Conservation (phyloP, 2,888 invertebrate species). For the Cheilosia vulpina region DNA sequence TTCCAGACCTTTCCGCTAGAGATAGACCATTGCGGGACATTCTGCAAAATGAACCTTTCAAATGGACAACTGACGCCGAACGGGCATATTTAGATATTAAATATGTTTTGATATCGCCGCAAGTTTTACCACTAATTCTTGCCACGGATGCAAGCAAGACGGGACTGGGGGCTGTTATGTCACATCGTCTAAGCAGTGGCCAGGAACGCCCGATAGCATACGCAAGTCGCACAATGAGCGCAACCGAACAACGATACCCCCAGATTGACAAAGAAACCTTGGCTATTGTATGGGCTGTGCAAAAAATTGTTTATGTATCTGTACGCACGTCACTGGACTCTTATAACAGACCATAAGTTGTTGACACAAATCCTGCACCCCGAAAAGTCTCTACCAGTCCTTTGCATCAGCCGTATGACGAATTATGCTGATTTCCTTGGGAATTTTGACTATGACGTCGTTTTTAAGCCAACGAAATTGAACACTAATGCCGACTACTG, state of each 20-base stretch:
- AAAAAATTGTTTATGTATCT: constrained; percentile 54
- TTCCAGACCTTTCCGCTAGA: constrained; percentile 15
- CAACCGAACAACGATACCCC: constrained; percentile 33
- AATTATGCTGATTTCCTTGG: constrained; percentile 59
- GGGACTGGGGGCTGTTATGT: constrained; percentile 49
- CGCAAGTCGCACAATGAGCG: too few species aligned
- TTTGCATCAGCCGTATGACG: constrained; percentile 46
- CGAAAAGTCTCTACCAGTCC: constrained; percentile 7
- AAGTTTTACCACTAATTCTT: constrained; percentile 30
- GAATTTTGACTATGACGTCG: constrained; percentile 56
- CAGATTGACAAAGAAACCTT: too few species aligned
- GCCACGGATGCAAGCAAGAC: constrained; percentile 58
- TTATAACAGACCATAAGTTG: constrained; percentile 44
- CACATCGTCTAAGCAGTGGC: too few species aligned
- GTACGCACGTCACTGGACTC: constrained; percentile 19
- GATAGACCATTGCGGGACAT: constrained; percentile 15
- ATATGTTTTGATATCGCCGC: constrained; percentile 6
- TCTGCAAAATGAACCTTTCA: background rate
- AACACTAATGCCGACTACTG: constrained; percentile 35
- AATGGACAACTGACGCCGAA: constrained; percentile 11
- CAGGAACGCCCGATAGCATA: too few species aligned
- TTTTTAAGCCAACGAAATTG: too few species aligned
- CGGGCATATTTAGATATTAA: background rate
- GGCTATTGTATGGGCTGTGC: background rate
- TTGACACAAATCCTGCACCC: constrained; percentile 55